These are phyloP conservation scores for Leptinotarsa juncta DNA, from an alignment of 2,888 invertebrate genomes.

Conservation along the genomic window DNA sequence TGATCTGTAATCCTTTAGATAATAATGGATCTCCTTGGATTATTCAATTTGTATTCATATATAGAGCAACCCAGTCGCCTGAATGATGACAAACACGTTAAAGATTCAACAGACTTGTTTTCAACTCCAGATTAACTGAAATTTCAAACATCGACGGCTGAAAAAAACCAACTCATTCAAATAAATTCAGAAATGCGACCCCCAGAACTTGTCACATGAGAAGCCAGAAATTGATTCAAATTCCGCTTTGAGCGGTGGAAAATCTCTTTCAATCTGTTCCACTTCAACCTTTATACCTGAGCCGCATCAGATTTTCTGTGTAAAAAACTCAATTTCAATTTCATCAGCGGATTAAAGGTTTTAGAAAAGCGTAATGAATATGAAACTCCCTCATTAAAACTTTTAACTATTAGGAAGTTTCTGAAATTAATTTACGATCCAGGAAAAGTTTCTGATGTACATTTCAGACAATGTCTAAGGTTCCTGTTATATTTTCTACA, in stretches of 20 bases:
- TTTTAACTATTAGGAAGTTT: constrained; percentile 22
- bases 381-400: constrained; percentile 28
- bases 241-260: not conserved
- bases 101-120: too few species aligned
- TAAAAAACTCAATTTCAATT: constrained; percentile 11
- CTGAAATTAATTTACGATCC: constrained; percentile 23
- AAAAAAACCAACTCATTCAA: too few species aligned
- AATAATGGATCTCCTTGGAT: too few species aligned
- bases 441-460: constrained; percentile 15
- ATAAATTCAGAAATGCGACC: too few species aligned
- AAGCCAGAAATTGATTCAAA: not conserved
- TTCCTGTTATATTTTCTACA: constrained; percentile 13
- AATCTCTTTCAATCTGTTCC: not conserved
- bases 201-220: not conserved
- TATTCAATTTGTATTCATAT: too few species aligned
- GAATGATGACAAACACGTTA: too few species aligned
- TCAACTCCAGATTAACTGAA: too few species aligned
- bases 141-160: too few species aligned
- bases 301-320: constrained; percentile 1
- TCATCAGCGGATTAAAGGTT: constrained; percentile 22
- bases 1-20: too few species aligned
- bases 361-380: constrained; percentile 21
- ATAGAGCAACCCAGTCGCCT: too few species aligned
- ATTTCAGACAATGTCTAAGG: constrained; percentile 17
- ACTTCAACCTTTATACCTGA: not conserved